Evolutionary conservation across 2,888 invertebrate species (phyloP).

Genomic region (Noctua pronuba): DNA sequence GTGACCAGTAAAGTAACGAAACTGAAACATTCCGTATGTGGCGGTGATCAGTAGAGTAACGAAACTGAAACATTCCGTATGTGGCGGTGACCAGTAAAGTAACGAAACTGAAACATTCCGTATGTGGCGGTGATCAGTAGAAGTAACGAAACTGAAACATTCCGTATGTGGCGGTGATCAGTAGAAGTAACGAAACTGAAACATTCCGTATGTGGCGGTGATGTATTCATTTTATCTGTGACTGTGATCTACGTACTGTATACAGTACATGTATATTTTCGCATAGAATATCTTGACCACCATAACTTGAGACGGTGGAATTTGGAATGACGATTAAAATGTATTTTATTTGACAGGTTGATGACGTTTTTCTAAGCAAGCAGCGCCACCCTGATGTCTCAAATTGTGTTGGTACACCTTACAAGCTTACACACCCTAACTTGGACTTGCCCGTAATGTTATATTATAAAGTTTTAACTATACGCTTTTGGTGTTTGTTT

Average conservation of each 20-base stretch:
- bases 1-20: neutral
- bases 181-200: neutral
- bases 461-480: constrained; percentile 27
- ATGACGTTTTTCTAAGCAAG: neutral
- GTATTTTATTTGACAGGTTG: neutral
- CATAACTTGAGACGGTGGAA: neutral
- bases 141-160: neutral
- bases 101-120: no score
- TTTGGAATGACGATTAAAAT: neutral
- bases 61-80: neutral
- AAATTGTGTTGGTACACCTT: neutral
- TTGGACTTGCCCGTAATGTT: neutral
- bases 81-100: no score
- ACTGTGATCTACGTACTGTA: neutral
- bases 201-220: neutral
- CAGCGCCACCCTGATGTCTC: neutral
- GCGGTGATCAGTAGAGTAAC: neutral
- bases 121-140: neutral
- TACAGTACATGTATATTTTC: neutral
- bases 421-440: neutral
- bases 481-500: constrained; percentile 40
- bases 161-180: neutral
- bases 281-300: neutral
- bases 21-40: constrained; percentile 1
- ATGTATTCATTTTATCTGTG: neutral